Evolutionary conservation across 1,140 invertebrate species (phyloP).

Genomic region (Lordiphosa mommai): DNA sequence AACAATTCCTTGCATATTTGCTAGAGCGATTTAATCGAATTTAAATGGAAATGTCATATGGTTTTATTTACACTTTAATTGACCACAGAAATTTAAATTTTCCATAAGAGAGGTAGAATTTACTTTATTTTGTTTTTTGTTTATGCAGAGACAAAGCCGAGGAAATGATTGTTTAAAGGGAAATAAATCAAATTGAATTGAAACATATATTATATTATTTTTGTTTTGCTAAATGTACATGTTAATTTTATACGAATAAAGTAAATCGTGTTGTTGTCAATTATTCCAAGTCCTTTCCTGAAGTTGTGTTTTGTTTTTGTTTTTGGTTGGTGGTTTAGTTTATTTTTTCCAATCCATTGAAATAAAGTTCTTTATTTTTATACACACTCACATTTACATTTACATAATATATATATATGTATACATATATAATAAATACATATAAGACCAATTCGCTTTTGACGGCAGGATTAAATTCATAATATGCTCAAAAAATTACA

Average conservation of each 20-base stretch:
- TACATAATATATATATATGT: constrained; percentile 12
- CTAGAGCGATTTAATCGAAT: no score
- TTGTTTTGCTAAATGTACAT: constrained; percentile 8
- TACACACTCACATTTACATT: constrained; percentile 17
- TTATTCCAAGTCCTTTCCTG: constrained; percentile 59
- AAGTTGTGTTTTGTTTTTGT: constrained; percentile 25
- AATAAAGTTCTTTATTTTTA: constrained; percentile 50
- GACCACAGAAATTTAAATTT: constrained; percentile 13
- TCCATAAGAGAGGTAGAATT: background rate
- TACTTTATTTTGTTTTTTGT: background rate
- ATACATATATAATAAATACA: constrained; percentile 41
- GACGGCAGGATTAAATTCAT: constrained; percentile 74
- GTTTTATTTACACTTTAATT: constrained; percentile 19
- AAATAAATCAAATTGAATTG: background rate
- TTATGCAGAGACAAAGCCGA: constrained; percentile 3
- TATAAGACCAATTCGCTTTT: constrained; percentile 67
- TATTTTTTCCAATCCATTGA: constrained; percentile 33
- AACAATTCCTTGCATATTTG: no score
- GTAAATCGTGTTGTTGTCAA: constrained; percentile 54
- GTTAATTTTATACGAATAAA: constrained; percentile 40
- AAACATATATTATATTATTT: constrained; percentile 14
- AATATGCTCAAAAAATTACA: constrained; percentile 63
- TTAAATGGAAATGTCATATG: background rate
- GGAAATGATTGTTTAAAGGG: no score
- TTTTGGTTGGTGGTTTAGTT: constrained; percentile 67